Evolutionary conservation across 2,888 invertebrate species (phyloP).

Genomic region (Pseudococcus viburni): DNA sequence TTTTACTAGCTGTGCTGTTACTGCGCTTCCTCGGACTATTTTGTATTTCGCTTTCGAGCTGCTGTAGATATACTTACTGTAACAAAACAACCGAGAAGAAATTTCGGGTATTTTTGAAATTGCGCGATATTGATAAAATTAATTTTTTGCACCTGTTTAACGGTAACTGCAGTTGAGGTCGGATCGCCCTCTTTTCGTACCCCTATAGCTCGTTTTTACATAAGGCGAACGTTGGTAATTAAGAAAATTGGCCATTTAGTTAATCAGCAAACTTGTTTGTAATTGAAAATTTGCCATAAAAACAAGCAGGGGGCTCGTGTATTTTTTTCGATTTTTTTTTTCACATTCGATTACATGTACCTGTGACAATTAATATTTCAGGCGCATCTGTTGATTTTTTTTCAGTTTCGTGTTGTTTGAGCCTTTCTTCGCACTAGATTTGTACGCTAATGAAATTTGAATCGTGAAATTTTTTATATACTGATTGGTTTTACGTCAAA

Average conservation of each 20-base stretch:
- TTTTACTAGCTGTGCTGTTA: conserved; percentile 33
- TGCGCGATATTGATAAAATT: conserved; percentile 36
- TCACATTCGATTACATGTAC: no score
- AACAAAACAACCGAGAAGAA: conserved; percentile 38
- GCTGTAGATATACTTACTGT: no score
- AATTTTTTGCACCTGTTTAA: conserved; percentile 43
- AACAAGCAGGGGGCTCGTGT: neutral
- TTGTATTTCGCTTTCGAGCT: neutral
- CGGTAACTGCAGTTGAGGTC: neutral
- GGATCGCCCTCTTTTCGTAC: neutral
- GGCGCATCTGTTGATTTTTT: no score
- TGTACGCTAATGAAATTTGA: neutral
- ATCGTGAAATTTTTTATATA: neutral
- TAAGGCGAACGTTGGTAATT: conserved; percentile 3
- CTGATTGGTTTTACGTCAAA: conserved; percentile 29
- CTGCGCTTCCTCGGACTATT: conserved; percentile 32
- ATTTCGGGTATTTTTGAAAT: conserved; percentile 22
- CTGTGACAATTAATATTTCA: no score
- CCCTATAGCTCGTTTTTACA: neutral
- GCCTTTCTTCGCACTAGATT: neutral
- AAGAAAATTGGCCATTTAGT: conserved; percentile 22
- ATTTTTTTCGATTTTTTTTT: neutral
- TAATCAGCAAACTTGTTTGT: neutral
- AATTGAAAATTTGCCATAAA: neutral
- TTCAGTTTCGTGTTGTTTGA: neutral